Evolutionary conservation across 2,797 vertebrate genomes (phyloP).

Genomic region (Xenentodon cancila): DNA sequence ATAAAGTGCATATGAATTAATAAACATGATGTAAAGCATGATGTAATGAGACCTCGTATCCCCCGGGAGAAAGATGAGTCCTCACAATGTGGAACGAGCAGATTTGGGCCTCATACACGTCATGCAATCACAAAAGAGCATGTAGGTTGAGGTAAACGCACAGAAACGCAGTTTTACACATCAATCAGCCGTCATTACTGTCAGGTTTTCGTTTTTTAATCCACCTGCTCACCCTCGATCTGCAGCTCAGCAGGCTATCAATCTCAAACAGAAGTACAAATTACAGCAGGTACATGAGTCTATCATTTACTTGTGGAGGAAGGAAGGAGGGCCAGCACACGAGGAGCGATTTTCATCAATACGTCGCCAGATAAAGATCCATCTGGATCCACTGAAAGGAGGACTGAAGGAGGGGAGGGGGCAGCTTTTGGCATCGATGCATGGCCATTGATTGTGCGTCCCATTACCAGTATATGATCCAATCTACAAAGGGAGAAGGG

Average conservation of each 20-base stretch:
- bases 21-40: background rate
- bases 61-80: background rate
- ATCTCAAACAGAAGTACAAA: slow-evolving; percentile 52
- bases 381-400: slow-evolving; percentile 82
- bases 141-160: slow-evolving; percentile 3
- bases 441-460: slow-evolving; percentile 79
- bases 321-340: slow-evolving; percentile 73
- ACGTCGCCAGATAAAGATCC: slow-evolving; percentile 83
- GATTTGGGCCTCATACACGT: too few species aligned
- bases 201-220: slow-evolving; percentile 19
- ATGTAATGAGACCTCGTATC: background rate
- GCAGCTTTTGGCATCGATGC: slow-evolving; percentile 74
- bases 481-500: slow-evolving; percentile 72
- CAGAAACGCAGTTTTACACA: slow-evolving; percentile 18
- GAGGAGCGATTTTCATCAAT: slow-evolving; percentile 76
- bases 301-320: slow-evolving; percentile 71
- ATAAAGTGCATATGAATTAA: background rate
- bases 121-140: background rate
- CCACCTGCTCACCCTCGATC: slow-evolving; percentile 21
- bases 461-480: slow-evolving; percentile 81
- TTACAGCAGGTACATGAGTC: slow-evolving; percentile 71
- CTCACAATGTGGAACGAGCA: too few species aligned
- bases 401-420: slow-evolving; percentile 15
- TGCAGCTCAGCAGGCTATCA: slow-evolving; percentile 61
- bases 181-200: slow-evolving; percentile 37